Evolutionary conservation across 2,797 vertebrate genomes (phyloP), one percentile per base, ranked within the genome.

Genomic region (Pangasius larnaudii): DNA sequence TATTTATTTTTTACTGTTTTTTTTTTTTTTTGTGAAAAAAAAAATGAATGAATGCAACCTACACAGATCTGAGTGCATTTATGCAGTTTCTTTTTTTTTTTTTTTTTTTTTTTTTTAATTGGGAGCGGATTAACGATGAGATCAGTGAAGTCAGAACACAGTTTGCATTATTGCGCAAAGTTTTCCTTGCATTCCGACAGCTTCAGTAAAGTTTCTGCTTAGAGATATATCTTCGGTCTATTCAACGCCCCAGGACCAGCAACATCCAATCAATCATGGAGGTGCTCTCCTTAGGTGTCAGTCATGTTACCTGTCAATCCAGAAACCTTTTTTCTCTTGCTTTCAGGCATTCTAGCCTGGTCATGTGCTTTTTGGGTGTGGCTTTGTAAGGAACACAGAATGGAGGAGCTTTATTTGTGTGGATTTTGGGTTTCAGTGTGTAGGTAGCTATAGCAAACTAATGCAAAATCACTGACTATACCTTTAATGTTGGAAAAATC

Each of bases 301-400:
- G 2, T 69, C 63, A 69, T 84, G 82, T 84, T 84, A 69, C 63
- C 63, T 69, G 82, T 84, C 82, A 84, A 75, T 86, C 85, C 61
- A 16, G 49, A 78, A 67, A 69, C 18, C 1, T n/a, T 67, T 61
- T 74, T 82, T 63, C 8, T 84, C 63, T 65, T 5, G 42, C 81
- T 84, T 53, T 84, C 18, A 69, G 81, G 81, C 61, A 84, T 67
- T 67, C 61, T 53, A 84, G 63, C 19, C 82, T 51, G 63, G 82
- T 84, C 82, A 84, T 84, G 82, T 84, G 63, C 5, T 46, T 42
- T 46, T 46, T 49, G 39, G 79, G 58, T 7, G 58, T 46, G 79
- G 58, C 51, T 63, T 63, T 58, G 11, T 11, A 75, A 5, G 5
- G 11, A 79, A 61, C 53, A 16, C 53, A 63, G 11, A 63, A 63